Base-by-base conservation (phyloP, 2,797 vertebrate genomes). In the Siniperca undulata region DNA sequence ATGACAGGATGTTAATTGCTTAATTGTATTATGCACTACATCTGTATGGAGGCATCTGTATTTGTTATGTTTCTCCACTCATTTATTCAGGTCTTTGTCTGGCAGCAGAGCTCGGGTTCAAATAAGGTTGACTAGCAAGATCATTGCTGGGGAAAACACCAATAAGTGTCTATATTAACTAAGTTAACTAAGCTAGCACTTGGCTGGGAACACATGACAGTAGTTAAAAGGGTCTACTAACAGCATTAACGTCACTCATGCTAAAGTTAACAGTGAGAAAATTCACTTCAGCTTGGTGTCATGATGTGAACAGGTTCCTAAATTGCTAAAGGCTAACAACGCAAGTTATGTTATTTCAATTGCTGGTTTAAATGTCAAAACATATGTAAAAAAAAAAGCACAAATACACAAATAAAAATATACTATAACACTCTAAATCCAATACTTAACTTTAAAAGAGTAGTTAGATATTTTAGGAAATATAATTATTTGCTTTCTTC, bases 21-120 rank as follows among this genome's bases (percentile, higher is more conserved):
- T 58, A 78, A 82, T 78, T 73, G 70, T 30, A 50, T 77, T n/a
- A 70, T 70, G 34, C 36, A 24, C 19, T 65, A 34, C 66, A 72
- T 70, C 55, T 68, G 61, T 73, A 52, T 19, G 40, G 52, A 62
- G n/a, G n/a, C 48, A 48, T 65, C 40, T 64, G 73, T 58, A 30
- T 73, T 60, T 66, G 53, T 52, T 20, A 16, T 71, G 4, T 46
- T 65, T 52, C 46, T 46, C 36, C 0, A 17, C 42, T 73, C 42
- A 40, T 50, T 48, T 40, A 22, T 69, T 61, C 27, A 64, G 24
- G 36, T 67, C 46, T 67, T 55, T 44, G 44, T 42, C 24, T 40
- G 27, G 27, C 60, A n/a, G 42, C 67, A 66, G 14, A 66, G 44
- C 42, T 64, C 7, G 0, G 16, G 74, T 61, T 72, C 44, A 48